These are phyloP conservation scores for Mythimna impura DNA, from an alignment of 2,888 invertebrate species.

Conservation along the genomic window DNA sequence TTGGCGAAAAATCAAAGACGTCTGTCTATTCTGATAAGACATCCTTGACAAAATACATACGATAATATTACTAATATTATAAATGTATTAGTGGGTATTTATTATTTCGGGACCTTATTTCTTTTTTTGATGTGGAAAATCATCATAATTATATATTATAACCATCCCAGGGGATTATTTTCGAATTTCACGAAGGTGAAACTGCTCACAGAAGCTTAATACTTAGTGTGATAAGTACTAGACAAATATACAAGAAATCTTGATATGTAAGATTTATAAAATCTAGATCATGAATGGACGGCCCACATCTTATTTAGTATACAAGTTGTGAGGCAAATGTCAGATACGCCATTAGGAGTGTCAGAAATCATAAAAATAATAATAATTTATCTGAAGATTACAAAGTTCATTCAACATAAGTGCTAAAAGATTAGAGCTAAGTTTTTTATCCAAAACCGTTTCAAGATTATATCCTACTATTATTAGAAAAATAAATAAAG, in stretches of 20 bases:
- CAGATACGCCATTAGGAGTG: neutral
- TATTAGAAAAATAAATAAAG: conserved; percentile 5
- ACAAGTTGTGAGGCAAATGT: neutral
- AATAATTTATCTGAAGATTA: neutral
- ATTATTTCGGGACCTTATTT: too few species aligned
- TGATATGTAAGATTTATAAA: neutral
- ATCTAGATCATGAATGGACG: neutral
- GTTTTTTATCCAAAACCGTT: conserved; percentile 17
- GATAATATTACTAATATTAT: too few species aligned
- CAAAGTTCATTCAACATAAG: conserved; percentile 8
- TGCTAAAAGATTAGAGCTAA: neutral
- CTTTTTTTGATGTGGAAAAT: too few species aligned
- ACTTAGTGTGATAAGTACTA: neutral
- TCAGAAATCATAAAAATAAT: neutral
- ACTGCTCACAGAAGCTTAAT: too few species aligned
- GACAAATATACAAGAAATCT: neutral
- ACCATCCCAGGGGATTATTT: too few species aligned
- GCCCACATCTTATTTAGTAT: neutral
- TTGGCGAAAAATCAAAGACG: neutral
- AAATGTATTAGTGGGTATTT: too few species aligned
- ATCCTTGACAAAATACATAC: too few species aligned
- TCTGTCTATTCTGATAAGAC: neutral
- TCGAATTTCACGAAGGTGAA: too few species aligned
- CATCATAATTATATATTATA: too few species aligned
- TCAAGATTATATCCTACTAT: neutral